A percentile compares a stretch with the other conserved stretches of the same genome.
Conservation (phyloP, 2,888 invertebrate genomes). For the Leptopilina myrica region DNA sequence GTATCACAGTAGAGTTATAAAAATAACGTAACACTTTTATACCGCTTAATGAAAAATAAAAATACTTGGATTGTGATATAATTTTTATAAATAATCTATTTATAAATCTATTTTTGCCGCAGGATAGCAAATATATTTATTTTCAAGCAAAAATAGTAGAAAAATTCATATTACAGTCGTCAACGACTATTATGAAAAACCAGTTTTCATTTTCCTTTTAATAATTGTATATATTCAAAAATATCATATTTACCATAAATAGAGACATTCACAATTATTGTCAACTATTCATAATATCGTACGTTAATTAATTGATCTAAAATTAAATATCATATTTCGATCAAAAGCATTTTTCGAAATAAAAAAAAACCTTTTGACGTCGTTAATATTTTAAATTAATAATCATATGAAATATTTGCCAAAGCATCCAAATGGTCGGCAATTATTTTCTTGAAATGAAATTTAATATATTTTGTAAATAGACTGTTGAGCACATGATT, state of each 20-base stretch:
- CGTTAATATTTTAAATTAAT: neutral
- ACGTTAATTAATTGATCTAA: constrained; percentile 9
- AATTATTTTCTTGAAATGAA: too few species aligned
- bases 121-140: neutral
- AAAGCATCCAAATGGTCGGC: neutral
- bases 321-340: constrained; percentile 14
- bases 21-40: constrained; percentile 6
- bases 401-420: neutral
- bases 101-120: neutral
- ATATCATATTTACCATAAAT: neutral
- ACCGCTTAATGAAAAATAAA: neutral
- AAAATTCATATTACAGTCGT: constrained; percentile 3
- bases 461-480: too few species aligned
- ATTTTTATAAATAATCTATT: neutral
- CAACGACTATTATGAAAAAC: constrained; percentile 39
- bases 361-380: neutral
- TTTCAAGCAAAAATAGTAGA: neutral
- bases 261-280: neutral
- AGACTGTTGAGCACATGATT: too few species aligned
- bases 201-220: constrained; percentile 13
- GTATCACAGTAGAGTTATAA: constrained; percentile 35
- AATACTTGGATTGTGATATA: neutral
- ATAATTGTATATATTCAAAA: neutral
- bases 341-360: neutral
- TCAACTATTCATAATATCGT: neutral